Conservation (phyloP, 2,888 invertebrate species). For the Nomada flava region DNA sequence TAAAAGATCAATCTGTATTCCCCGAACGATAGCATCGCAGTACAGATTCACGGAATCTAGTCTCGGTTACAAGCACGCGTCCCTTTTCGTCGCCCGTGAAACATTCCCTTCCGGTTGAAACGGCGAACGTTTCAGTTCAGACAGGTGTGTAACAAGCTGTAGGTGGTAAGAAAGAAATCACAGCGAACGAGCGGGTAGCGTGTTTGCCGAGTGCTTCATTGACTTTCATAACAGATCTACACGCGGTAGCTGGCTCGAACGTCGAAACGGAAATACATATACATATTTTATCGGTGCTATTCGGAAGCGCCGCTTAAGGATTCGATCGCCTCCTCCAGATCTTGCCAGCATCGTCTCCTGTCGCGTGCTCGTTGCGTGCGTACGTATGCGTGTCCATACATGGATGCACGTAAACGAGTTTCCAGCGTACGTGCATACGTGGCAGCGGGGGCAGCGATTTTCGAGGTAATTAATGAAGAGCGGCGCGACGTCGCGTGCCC, state of each 20-base stretch:
- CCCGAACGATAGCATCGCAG: no score
- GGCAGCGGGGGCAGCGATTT: slow-evolving; percentile 25
- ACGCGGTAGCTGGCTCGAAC: slow-evolving; percentile 25
- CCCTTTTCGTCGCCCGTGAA: no score
- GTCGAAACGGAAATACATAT: slow-evolving; percentile 62
- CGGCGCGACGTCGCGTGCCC: slow-evolving; percentile 44
- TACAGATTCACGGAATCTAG: no score
- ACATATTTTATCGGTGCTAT: slow-evolving; percentile 45
- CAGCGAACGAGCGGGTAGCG: slow-evolving; percentile 25
- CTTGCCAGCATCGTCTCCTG: neutral
- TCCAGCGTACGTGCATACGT: neutral
- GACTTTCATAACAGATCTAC: slow-evolving; percentile 67
- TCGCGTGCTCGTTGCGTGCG: no score
- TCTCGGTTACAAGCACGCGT: no score
- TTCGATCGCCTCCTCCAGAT: slow-evolving; percentile 28
- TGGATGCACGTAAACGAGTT: no score
- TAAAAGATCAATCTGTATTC: no score
- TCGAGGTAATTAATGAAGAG: slow-evolving; percentile 62
- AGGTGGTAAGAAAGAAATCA: slow-evolving; percentile 10
- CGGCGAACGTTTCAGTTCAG: neutral
- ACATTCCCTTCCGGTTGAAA: neutral
- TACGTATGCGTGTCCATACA: neutral
- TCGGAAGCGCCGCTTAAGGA: slow-evolving; percentile 47
- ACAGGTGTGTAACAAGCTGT: slow-evolving; percentile 26
- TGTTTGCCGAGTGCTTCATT: slow-evolving; percentile 60